Conservation (phyloP, 2,797 vertebrate species). For the Lacerta viridis region DNA sequence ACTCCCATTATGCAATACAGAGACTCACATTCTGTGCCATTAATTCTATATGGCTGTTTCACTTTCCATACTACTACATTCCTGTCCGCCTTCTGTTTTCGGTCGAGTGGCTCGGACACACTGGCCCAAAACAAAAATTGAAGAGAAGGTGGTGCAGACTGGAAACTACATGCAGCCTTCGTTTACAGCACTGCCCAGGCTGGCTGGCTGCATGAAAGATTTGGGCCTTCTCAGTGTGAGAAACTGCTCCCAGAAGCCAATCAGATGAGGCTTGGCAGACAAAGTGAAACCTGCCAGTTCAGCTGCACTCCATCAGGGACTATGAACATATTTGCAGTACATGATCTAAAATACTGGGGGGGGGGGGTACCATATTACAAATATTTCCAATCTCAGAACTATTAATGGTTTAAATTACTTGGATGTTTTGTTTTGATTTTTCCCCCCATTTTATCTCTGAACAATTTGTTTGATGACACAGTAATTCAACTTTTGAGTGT, state of each 20-base stretch:
- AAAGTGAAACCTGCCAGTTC: slow-evolving; percentile 59
- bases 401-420: background rate
- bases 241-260: slow-evolving; percentile 15
- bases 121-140: slow-evolving; percentile 43
- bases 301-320: slow-evolving; percentile 31
- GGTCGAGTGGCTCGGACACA: background rate
- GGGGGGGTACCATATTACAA: background rate
- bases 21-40: slow-evolving; percentile 21
- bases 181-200: slow-evolving; percentile 34
- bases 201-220: slow-evolving; percentile 25
- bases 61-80: background rate
- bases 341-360: slow-evolving; percentile 39
- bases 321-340: slow-evolving; percentile 32
- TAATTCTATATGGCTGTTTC: accelerated
- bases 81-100: slow-evolving; percentile 28
- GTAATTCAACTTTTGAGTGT: slow-evolving; percentile 11
- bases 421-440: background rate
- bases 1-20: background rate
- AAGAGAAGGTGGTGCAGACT: accelerated
- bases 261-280: background rate
- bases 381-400: background rate
- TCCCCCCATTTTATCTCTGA: slow-evolving; percentile 12
- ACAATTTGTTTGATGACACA: slow-evolving; percentile 24
- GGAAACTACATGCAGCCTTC: slow-evolving; percentile 40
- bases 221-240: background rate